These are phyloP conservation scores for Anthoscopus minutus DNA, from an alignment of 2,113 vertebrate genomes.

Conservation along the genomic window DNA sequence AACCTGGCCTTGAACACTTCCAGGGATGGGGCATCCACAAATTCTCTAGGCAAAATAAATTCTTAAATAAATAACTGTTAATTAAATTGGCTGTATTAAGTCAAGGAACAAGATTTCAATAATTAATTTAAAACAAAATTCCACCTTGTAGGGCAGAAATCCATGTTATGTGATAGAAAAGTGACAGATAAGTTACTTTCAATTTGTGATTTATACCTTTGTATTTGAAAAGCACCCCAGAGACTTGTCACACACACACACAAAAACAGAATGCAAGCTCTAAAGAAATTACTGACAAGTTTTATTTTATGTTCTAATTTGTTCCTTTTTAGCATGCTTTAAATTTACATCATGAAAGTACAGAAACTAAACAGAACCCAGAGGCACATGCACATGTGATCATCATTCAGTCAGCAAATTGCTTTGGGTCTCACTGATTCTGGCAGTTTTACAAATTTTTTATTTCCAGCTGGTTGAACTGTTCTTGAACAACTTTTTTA, in stretches of 20 bases:
- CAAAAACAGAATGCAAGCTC: background rate
- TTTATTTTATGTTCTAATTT: background rate
- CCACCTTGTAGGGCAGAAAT: background rate
- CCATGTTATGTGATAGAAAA: background rate
- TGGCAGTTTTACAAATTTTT: background rate
- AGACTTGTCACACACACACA: background rate
- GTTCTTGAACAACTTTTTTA: background rate
- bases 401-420: background rate
- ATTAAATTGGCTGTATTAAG: background rate
- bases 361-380: background rate
- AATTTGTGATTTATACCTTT: background rate
- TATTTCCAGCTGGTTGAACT: conserved; percentile 3
- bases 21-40: background rate
- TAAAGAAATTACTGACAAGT: background rate
- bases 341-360: background rate
- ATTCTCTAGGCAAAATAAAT: background rate
- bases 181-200: background rate
- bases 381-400: background rate
- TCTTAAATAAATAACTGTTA: background rate
- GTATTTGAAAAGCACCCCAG: background rate
- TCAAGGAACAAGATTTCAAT: background rate
- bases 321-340: background rate
- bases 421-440: background rate
- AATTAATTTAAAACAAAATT: background rate
- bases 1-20: background rate